These are phyloP conservation scores for Ictalurus furcatus DNA, from an alignment of 2,113 vertebrate genomes.

Conservation along the genomic window DNA sequence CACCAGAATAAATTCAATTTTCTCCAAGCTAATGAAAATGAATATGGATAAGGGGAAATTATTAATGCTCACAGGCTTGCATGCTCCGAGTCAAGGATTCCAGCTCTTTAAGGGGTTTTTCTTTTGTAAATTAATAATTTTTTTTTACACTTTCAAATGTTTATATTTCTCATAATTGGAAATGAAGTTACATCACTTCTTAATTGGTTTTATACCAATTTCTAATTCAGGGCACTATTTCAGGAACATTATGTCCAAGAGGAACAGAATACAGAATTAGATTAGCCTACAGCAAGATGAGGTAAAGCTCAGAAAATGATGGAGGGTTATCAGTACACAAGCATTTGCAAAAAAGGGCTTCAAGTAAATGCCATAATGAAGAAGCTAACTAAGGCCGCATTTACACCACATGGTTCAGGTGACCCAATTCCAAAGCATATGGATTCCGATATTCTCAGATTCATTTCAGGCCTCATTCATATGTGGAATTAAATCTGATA, in stretches of 20 bases:
- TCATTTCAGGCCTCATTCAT: too few species aligned
- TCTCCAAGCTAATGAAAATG: background rate
- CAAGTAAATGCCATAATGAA: background rate
- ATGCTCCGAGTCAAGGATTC: background rate
- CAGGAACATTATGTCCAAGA: background rate
- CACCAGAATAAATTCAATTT: background rate
- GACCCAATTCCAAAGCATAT: too few species aligned
- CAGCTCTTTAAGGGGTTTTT: background rate
- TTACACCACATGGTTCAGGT: too few species aligned
- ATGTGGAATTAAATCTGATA: too few species aligned
- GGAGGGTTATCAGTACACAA: background rate
- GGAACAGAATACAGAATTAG: conserved; percentile 38
- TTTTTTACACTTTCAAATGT: background rate
- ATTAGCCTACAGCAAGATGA: conserved; percentile 25
- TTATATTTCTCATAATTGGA: conserved; percentile 12
- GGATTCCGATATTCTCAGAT: too few species aligned
- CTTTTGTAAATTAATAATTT: background rate
- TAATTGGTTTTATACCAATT: conserved; percentile 5
- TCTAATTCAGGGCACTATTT: conserved; percentile 26
- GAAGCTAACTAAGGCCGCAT: background rate
- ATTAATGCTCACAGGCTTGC: background rate
- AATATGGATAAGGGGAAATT: background rate
- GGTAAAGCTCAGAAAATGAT: background rate
- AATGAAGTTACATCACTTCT: conserved; percentile 9
- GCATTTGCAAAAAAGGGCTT: background rate